Percentiles rank a stretch among this genome's conserved stretches.
Conservation (phyloP, 1,140 invertebrate genomes). For the Drosophila malerkotliana region DNA sequence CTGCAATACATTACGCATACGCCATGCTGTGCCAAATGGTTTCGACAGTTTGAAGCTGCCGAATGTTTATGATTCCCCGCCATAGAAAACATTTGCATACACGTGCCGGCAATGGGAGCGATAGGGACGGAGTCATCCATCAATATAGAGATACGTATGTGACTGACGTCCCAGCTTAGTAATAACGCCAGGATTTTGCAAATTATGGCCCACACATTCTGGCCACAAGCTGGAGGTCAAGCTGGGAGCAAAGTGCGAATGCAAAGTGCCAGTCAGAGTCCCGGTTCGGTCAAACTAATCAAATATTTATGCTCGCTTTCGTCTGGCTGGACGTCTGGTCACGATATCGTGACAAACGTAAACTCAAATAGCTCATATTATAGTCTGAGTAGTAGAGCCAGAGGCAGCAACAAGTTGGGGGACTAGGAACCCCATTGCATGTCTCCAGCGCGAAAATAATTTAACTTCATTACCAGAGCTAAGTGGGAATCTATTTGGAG, state of each 20-base stretch:
- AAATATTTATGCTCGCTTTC: slow-evolving; percentile 53
- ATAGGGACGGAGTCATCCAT: slow-evolving; percentile 16
- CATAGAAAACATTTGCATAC: slow-evolving; percentile 47
- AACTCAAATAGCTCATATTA: slow-evolving; percentile 28
- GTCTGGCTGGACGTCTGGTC: slow-evolving; percentile 64
- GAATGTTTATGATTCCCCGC: slow-evolving; percentile 20
- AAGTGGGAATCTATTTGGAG: slow-evolving; percentile 17
- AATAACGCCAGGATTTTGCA: slow-evolving; percentile 9
- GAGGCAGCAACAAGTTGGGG: slow-evolving; percentile 28
- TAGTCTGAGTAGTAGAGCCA: background rate
- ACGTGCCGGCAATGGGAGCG: slow-evolving; percentile 31
- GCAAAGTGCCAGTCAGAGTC: background rate
- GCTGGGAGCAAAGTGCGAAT: slow-evolving; percentile 2
- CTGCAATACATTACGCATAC: slow-evolving; percentile 70
- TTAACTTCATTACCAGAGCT: slow-evolving; percentile 6
- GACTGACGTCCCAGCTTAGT: slow-evolving; percentile 8
- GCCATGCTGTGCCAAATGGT: slow-evolving; percentile 67
- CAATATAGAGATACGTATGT: slow-evolving; percentile 13
- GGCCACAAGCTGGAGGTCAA: slow-evolving; percentile 22
- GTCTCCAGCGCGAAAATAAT: slow-evolving; percentile 11
- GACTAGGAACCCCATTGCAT: slow-evolving; percentile 9
- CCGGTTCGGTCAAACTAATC: slow-evolving; percentile 33
- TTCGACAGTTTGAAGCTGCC: slow-evolving; percentile 49
- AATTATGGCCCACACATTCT: slow-evolving; percentile 26
- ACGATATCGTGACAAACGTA: slow-evolving; percentile 36